Conservation (phyloP, 2,888 invertebrate genomes). For the Eupithecia insigniata region DNA sequence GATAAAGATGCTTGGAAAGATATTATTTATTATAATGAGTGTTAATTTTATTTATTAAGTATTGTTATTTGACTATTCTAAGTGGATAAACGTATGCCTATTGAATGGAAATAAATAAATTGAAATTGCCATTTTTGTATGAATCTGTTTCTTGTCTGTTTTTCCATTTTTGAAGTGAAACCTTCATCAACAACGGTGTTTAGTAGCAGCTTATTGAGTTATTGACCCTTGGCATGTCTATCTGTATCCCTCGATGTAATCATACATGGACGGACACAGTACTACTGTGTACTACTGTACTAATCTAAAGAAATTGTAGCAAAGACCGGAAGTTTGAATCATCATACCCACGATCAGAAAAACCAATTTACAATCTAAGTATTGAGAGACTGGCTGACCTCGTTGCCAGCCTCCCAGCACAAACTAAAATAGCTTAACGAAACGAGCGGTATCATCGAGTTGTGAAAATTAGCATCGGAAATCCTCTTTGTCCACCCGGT, state of each 20-base stretch:
- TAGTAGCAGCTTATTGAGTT: neutral
- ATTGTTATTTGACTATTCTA: too few species aligned
- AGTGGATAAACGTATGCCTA: too few species aligned
- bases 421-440: neutral
- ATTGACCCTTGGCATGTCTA: neutral
- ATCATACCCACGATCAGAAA: neutral
- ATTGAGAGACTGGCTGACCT: neutral
- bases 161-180: neutral
- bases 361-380: neutral
- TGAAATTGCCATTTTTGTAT: too few species aligned
- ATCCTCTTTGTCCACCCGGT: slow-evolving; percentile 5
- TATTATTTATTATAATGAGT: too few species aligned
- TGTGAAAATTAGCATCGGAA: neutral
- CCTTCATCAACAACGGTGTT: neutral
- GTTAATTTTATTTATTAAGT: too few species aligned
- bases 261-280: neutral
- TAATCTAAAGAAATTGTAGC: neutral
- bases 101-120: too few species aligned
- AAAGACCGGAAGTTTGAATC: neutral
- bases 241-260: too few species aligned
- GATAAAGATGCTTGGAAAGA: too few species aligned
- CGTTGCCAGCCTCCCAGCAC: too few species aligned
- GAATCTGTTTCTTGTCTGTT: neutral
- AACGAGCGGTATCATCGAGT: neutral
- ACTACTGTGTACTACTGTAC: neutral